Evolutionary conservation across 2,888 invertebrate genomes (phyloP).

Genomic region (Coenonympha glycerion): DNA sequence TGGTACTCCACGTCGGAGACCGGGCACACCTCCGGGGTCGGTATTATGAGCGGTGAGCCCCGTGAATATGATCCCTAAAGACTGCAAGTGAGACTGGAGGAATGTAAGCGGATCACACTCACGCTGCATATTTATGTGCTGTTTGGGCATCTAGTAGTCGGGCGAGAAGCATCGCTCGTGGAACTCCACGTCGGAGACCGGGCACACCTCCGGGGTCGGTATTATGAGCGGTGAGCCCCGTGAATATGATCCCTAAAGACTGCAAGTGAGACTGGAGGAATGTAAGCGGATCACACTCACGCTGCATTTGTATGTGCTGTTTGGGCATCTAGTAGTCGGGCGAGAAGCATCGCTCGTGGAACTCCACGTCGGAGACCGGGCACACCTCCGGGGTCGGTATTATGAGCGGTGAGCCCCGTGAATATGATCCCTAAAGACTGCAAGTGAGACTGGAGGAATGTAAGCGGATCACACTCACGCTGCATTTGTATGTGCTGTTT

Average conservation of each 20-base stretch:
- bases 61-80: too few relatives aligned
- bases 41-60: slow-evolving; percentile 99
- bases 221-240: slow-evolving; percentile 99
- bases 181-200: slow-evolving; percentile 85
- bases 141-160: slow-evolving; percentile 94
- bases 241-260: too few relatives aligned
- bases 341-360: slow-evolving; percentile 92
- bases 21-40: slow-evolving; percentile 96
- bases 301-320: slow-evolving; percentile 98
- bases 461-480: slow-evolving; percentile 79
- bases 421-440: too few relatives aligned
- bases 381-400: slow-evolving; percentile 99
- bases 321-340: slow-evolving; percentile 93
- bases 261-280: too few relatives aligned
- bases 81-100: too few relatives aligned
- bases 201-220: slow-evolving; percentile 97
- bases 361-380: slow-evolving; percentile 85
- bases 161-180: slow-evolving; percentile 91
- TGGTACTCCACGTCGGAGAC: slow-evolving; percentile 87
- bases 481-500: slow-evolving; percentile 98
- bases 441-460: slow-evolving; percentile 2
- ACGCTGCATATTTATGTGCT: slow-evolving; percentile 99
- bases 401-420: slow-evolving; percentile 95
- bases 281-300: slow-evolving; percentile 76
- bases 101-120: slow-evolving; percentile 57